These are phyloP conservation scores for Bombyx mori DNA, from an alignment of 1,140 invertebrate genomes.

Conservation along the genomic window ASM3026992v2 NC_085115.1:5634001-5634500, in stretches of 20 bases:
- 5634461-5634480: conserved; percentile 19
- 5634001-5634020: no score
- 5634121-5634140: conserved; percentile 61
- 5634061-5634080: conserved; percentile 13
- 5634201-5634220: conserved; percentile 26
- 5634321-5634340: conserved; percentile 45
- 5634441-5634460: conserved; percentile 62
- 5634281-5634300: conserved; percentile 40
- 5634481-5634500: conserved; percentile 22
- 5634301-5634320: conserved; percentile 61
- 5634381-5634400: conserved; percentile 50
- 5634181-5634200: conserved; percentile 22
- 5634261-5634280: conserved; percentile 54
- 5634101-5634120: conserved; percentile 60
- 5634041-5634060: no score
- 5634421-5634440: conserved; percentile 59
- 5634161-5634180: conserved; percentile 37
- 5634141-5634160: conserved; percentile 49
- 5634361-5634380: conserved; percentile 50
- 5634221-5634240: conserved; percentile 27
- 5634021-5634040: no score
- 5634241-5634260: conserved; percentile 28
- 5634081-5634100: conserved; percentile 48
- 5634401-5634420: conserved; percentile 55
- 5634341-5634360: conserved; percentile 20